phyloP scores from a whole-genome alignment of 2,888 invertebrate genomes.

The Eretmocerus hayati region DNA sequence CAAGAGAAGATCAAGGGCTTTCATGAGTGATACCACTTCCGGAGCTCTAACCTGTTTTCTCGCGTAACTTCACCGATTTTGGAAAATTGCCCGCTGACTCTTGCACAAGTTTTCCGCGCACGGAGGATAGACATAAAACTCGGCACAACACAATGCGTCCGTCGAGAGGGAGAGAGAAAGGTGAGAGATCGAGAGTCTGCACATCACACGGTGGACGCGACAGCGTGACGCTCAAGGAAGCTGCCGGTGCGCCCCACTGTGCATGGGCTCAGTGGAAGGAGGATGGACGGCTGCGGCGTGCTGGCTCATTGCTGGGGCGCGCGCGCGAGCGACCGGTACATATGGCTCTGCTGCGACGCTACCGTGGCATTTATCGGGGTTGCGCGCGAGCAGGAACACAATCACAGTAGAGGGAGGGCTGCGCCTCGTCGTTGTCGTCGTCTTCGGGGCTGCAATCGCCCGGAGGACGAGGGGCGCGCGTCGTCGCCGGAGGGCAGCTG shows the following conservation, averaged over 20 bases:
- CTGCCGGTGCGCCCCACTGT: slow-evolving; percentile 6
- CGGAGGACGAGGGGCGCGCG: too few species aligned
- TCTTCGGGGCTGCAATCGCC: neutral
- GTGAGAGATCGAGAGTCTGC: too few species aligned
- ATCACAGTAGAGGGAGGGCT: slow-evolving; percentile 46
- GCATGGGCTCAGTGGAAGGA: neutral
- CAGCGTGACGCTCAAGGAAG: slow-evolving; percentile 5
- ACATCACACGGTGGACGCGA: too few species aligned
- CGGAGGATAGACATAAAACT: slow-evolving; percentile 37
- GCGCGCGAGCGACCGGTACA: neutral
- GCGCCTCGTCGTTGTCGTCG: slow-evolving; percentile 13
- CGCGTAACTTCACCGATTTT: too few species aligned
- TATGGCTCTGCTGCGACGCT: neutral
- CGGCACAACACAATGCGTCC: too few species aligned
- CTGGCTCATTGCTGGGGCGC: neutral
- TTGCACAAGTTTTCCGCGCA: neutral
- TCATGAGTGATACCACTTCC: too few species aligned
- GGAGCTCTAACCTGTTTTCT: too few species aligned
- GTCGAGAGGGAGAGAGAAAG: too few species aligned
- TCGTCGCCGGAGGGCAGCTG: slow-evolving; percentile 28
- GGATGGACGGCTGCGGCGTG: neutral
- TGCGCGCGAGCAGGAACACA: slow-evolving; percentile 32
- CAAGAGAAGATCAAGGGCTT: too few species aligned
- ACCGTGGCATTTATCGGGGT: neutral
- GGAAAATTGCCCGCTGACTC: too few species aligned